Conservation (phyloP, 2,888 invertebrate species). For the Oasisia sp. region DNA sequence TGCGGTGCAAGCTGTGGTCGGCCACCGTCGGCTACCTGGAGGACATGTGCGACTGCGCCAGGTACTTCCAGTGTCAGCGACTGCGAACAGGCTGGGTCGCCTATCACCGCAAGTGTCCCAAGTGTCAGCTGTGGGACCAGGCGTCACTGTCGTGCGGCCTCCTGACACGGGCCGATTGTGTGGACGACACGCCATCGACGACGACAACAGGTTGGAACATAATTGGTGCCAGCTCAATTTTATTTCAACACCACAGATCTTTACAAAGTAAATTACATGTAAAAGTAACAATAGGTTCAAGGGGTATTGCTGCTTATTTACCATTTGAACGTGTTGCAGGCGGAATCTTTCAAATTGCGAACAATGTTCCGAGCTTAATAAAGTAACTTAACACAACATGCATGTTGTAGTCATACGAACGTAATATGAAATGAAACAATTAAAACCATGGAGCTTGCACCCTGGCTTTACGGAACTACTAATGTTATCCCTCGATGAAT, state of each 20-base stretch:
- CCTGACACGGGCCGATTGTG: not conserved
- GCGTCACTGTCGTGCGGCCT: not conserved
- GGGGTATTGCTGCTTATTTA: too few relatives aligned
- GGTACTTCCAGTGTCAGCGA: constrained; percentile 8
- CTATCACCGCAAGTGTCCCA: constrained; percentile 9
- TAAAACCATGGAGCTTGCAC: too few relatives aligned
- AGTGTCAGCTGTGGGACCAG: constrained; percentile 17
- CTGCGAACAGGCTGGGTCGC: not conserved
- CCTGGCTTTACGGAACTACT: not conserved
- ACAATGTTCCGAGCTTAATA: too few relatives aligned
- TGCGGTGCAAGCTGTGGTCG: not conserved
- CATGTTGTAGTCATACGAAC: too few relatives aligned
- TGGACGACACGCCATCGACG: not conserved
- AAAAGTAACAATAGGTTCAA: too few relatives aligned
- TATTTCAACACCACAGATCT: too few relatives aligned
- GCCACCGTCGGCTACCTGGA: constrained; percentile 17
- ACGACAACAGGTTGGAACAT: not conserved
- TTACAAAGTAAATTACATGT: too few relatives aligned
- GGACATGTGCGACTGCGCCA: constrained; percentile 19
- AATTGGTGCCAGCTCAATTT: too few relatives aligned
- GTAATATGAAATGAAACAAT: too few relatives aligned
- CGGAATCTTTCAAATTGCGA: too few relatives aligned
- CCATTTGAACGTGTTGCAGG: too few relatives aligned
- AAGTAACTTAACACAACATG: too few relatives aligned
- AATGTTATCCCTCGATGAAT: not conserved